Evolutionary conservation across 1,140 invertebrate species (phyloP).

Genomic region (Aphelenchoides besseyi): DNA sequence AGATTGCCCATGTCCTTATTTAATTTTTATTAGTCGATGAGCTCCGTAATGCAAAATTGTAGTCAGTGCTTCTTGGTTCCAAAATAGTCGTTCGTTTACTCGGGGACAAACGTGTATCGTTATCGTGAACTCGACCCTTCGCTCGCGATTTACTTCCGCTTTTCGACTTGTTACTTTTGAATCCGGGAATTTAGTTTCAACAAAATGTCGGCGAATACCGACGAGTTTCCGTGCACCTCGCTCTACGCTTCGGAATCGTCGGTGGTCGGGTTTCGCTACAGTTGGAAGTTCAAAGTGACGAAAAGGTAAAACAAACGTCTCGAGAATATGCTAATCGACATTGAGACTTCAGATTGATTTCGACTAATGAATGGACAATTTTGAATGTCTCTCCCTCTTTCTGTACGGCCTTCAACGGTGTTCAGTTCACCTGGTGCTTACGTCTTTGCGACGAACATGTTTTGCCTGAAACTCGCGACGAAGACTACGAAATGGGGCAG

Average conservation of each 20-base stretch:
- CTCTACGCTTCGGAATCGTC: neutral
- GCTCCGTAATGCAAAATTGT: too few species aligned
- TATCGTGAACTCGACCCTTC: too few species aligned
- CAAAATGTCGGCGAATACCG: neutral
- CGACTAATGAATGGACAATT: slow-evolving; percentile 25
- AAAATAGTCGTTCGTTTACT: too few species aligned
- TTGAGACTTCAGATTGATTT: slow-evolving; percentile 33
- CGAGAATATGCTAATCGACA: too few species aligned
- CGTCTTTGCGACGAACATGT: slow-evolving; percentile 39
- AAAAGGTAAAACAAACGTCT: slow-evolving; percentile 26
- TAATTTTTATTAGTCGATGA: too few species aligned
- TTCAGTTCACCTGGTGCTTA: slow-evolving; percentile 43
- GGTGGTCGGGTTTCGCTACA: slow-evolving; percentile 33
- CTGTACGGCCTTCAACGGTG: slow-evolving; percentile 33
- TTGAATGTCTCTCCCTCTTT: slow-evolving; percentile 39
- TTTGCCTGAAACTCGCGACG: slow-evolving; percentile 11
- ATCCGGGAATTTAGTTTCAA: neutral
- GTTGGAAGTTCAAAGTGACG: slow-evolving; percentile 32
- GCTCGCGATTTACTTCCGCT: too few species aligned
- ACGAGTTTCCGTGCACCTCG: neutral
- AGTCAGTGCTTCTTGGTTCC: too few species aligned
- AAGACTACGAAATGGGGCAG: slow-evolving; percentile 12
- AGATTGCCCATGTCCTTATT: too few species aligned
- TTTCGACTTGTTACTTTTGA: slow-evolving; percentile 10
- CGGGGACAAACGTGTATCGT: too few species aligned